Conservation (phyloP, 2,888 invertebrate genomes). For the Cordilura impudica region DNA sequence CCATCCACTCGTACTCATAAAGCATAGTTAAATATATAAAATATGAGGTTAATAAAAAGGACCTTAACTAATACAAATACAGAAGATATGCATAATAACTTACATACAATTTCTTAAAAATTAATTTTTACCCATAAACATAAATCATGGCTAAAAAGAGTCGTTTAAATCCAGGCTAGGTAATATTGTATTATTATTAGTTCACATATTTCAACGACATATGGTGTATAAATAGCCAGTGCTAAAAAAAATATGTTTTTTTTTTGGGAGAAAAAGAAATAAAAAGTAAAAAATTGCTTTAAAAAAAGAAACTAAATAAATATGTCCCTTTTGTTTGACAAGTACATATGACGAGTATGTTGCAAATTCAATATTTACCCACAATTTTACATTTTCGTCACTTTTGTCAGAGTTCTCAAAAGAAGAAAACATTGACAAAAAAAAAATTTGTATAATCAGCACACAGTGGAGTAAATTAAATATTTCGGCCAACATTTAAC, state of each 20-base stretch:
- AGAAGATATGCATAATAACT: not conserved
- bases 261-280: conserved; percentile 4
- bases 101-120: conserved; percentile 48
- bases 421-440: not conserved
- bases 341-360: conserved; percentile 73
- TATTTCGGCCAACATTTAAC: not conserved
- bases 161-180: conserved; percentile 35
- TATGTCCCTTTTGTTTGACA: conserved; percentile 69
- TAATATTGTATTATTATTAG: conserved; percentile 41
- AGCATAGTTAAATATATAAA: conserved; percentile 54
- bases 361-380: conserved; percentile 77
- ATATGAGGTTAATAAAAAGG: conserved; percentile 74
- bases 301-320: conserved; percentile 70
- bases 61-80: conserved; percentile 58
- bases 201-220: conserved; percentile 60
- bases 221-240: conserved; percentile 59
- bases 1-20: not conserved
- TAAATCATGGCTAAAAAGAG: conserved; percentile 53
- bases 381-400: conserved; percentile 72
- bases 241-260: conserved; percentile 38
- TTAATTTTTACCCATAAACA: conserved; percentile 52
- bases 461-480: conserved; percentile 28
- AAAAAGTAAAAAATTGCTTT: conserved; percentile 26
- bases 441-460: conserved; percentile 49
- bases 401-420: conserved; percentile 57